phyloP scores from a whole-genome alignment of 2,797 vertebrate genomes.

The Enteromius radiatus region DNA sequence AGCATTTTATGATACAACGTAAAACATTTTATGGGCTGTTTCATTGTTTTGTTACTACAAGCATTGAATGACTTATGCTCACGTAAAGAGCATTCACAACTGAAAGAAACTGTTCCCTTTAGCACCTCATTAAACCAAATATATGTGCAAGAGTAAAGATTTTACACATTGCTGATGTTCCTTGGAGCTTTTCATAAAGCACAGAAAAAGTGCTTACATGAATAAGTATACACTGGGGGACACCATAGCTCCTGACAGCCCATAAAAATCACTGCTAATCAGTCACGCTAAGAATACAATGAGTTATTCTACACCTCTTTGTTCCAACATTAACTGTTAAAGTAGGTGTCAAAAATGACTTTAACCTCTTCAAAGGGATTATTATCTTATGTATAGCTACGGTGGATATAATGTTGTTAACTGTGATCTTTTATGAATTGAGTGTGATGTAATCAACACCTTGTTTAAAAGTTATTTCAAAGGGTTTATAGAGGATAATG shows the following conservation, averaged over 20 bases:
- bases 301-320: conserved; percentile 10
- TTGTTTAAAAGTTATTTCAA: conserved; percentile 7
- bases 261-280: conserved; percentile 54
- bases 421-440: background rate
- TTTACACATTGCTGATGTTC: conserved; percentile 14
- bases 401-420: background rate
- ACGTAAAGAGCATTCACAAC: background rate
- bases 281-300: conserved; percentile 28
- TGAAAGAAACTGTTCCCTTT: background rate
- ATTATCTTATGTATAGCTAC: background rate
- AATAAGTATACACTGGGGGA: conserved; percentile 27
- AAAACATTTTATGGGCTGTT: conserved; percentile 8
- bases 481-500: background rate
- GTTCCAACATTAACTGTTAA: background rate
- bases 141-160: conserved; percentile 24
- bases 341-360: background rate
- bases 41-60: conserved; percentile 16
- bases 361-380: background rate
- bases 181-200: conserved; percentile 32
- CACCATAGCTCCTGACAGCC: conserved; percentile 35
- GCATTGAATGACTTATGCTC: background rate
- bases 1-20: conserved; percentile 26
- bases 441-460: conserved; percentile 31
- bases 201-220: background rate
- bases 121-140: conserved; percentile 24